These are phyloP conservation scores for Sternarchorhynchus goeldii DNA, from an alignment of 2,797 vertebrate species.

Conservation along the genomic window DNA sequence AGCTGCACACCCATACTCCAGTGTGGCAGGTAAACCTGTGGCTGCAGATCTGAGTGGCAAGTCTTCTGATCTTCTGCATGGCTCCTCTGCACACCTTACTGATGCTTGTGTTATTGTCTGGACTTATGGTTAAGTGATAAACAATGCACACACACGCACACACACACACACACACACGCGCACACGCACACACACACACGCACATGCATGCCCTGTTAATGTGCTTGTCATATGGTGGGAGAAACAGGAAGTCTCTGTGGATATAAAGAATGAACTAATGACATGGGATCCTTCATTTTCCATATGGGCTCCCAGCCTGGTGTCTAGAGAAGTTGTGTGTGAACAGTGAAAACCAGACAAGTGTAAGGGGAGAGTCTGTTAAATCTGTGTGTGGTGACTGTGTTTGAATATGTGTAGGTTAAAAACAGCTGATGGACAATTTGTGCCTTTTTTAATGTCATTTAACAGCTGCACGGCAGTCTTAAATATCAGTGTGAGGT, in stretches of 20 bases:
- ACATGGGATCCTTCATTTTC: slow-evolving; percentile 62
- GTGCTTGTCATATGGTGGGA: slow-evolving; percentile 61
- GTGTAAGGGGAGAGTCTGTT: slow-evolving; percentile 52
- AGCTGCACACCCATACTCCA: not conserved
- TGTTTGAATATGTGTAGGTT: slow-evolving; percentile 1
- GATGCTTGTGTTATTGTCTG: slow-evolving; percentile 75
- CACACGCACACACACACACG: slow-evolving; percentile 8
- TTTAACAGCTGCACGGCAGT: slow-evolving; percentile 55
- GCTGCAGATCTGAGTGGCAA: slow-evolving; percentile 20
- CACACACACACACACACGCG: slow-evolving; percentile 31
- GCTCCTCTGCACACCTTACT: slow-evolving; percentile 52
- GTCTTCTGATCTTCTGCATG: slow-evolving; percentile 52
- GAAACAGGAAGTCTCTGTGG: slow-evolving; percentile 49
- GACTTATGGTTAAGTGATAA: slow-evolving; percentile 56
- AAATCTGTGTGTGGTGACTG: slow-evolving; percentile 8
- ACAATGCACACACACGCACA: slow-evolving; percentile 19
- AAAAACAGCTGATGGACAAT: slow-evolving; percentile 5
- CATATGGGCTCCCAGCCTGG: slow-evolving; percentile 52
- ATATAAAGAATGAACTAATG: slow-evolving; percentile 58
- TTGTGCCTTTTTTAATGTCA: slow-evolving; percentile 20
- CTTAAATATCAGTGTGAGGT: slow-evolving; percentile 47
- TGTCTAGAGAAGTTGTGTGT: slow-evolving; percentile 51
- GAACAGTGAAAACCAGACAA: slow-evolving; percentile 54
- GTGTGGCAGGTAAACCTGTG: not conserved
- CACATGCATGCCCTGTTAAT: slow-evolving; percentile 62